phyloP scores from a whole-genome alignment of 2,888 invertebrate species.

The Drosophila formosana region DNA sequence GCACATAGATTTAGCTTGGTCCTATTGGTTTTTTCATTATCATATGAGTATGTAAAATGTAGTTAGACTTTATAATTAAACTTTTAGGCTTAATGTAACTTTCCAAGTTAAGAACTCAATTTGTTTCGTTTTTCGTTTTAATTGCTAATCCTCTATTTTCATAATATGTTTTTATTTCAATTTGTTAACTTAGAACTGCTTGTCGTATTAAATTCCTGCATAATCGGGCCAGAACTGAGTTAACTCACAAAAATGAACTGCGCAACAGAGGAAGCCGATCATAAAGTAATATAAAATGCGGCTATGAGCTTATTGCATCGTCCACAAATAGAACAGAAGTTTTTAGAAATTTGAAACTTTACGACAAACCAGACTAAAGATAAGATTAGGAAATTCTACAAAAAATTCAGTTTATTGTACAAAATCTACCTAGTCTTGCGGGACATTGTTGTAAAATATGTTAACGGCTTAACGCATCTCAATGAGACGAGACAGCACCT shows the following conservation, averaged over 20 bases:
- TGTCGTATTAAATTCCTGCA: conserved; percentile 49
- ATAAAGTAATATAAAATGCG: conserved; percentile 19
- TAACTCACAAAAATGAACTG: conserved; percentile 34
- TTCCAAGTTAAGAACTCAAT: conserved; percentile 56
- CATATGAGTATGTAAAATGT: conserved; percentile 46
- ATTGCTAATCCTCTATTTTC: conserved; percentile 25
- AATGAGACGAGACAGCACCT: conserved; percentile 81
- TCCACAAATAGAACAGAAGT: conserved; percentile 14
- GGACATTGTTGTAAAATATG: conserved; percentile 11
- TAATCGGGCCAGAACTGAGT: conserved; percentile 36
- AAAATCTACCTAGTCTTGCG: conserved; percentile 15
- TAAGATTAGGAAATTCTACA: conserved; percentile 40
- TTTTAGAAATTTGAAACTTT: conserved; percentile 18
- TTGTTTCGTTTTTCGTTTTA: conserved; percentile 8
- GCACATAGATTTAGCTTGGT: conserved; percentile 70
- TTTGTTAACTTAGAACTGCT: conserved; percentile 74
- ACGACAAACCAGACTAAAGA: conserved; percentile 27
- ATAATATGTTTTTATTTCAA: conserved; percentile 19
- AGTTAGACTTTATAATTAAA: conserved; percentile 64
- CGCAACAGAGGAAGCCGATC: conserved; percentile 40
- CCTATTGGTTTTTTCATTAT: conserved; percentile 67
- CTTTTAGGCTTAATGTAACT: conserved; percentile 46
- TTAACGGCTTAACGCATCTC: conserved; percentile 45
- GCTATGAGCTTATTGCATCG: neutral
- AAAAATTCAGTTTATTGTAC: conserved; percentile 55